These are phyloP conservation scores for Gyps fulvus DNA, from an alignment of 2,113 vertebrate species.

Conservation along the genomic window DNA sequence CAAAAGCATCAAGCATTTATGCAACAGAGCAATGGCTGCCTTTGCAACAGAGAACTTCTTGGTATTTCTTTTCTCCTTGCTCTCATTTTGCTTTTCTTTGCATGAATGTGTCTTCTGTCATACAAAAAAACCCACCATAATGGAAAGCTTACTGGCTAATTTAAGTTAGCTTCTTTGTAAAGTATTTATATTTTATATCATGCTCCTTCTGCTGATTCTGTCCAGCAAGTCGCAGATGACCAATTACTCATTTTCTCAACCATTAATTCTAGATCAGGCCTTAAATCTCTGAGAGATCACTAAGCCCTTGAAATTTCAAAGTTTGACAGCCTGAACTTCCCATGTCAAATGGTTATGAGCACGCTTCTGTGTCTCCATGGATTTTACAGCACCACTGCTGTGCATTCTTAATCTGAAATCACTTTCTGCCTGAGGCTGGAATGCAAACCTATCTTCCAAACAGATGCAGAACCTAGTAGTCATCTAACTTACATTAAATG, in stretches of 20 bases:
- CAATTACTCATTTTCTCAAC: neutral
- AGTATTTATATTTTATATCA: neutral
- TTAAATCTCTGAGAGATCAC: neutral
- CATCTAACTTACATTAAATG: neutral
- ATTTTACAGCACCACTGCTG: neutral
- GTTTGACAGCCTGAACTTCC: neutral
- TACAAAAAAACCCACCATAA: neutral
- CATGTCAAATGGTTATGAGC: neutral
- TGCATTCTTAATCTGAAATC: neutral
- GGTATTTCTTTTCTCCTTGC: neutral
- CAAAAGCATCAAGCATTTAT: neutral
- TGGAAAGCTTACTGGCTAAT: neutral
- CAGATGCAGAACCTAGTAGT: neutral
- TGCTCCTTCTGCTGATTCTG: neutral
- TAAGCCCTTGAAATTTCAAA: neutral
- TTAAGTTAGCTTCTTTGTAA: neutral
- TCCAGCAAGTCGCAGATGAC: neutral
- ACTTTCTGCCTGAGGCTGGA: constrained; percentile 4
- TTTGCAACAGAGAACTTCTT: neutral
- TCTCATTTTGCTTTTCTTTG: neutral
- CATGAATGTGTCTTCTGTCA: neutral
- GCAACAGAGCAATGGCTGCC: neutral
- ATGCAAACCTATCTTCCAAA: neutral
- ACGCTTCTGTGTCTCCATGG: neutral
- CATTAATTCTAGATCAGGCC: neutral